A percentile compares a stretch with the other conserved stretches of the same genome.
Conservation (phyloP, 2,113 vertebrate genomes). For the Oreochromis aureus region DNA sequence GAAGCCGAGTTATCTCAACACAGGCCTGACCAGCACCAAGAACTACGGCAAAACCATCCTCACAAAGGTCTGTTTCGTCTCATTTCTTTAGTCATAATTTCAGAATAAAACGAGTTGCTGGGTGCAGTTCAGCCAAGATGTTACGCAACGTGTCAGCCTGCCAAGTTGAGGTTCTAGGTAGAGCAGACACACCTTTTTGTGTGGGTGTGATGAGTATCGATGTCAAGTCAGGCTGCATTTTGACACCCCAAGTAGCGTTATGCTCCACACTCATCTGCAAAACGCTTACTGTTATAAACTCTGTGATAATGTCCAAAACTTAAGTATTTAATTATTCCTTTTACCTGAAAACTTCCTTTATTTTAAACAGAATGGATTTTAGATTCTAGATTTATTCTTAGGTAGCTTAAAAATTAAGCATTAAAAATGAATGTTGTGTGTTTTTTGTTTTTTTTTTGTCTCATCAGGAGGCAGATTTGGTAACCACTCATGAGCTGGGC, state of each 20-base stretch:
- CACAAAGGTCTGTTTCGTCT: conserved; percentile 81
- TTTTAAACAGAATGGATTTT: not conserved
- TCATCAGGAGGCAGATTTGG: conserved; percentile 90
- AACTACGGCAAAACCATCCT: conserved; percentile 99
- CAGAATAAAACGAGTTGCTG: not conserved
- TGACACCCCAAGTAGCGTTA: not conserved
- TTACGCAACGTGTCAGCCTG: not conserved
- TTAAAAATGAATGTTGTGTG: not conserved
- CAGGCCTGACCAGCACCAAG: conserved; percentile 96
- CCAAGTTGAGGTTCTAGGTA: not conserved
- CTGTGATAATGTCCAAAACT: not conserved
- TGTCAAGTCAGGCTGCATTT: not conserved
- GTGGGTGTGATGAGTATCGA: conserved; percentile 8
- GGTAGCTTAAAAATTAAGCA: not conserved
- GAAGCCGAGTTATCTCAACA: conserved; percentile 92
- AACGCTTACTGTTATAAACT: not conserved
- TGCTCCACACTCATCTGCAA: not conserved
- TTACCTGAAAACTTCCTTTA: not conserved
- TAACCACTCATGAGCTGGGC: conserved; percentile 95
- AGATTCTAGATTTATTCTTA: not conserved
- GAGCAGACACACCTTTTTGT: conserved; percentile 1
- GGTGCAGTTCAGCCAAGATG: not conserved
- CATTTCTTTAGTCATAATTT: not conserved
- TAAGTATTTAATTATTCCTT: not conserved
- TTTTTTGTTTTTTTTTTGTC: not conserved